These are phyloP conservation scores for Tetramorium parvispinum DNA, from an alignment of 1,140 invertebrate genomes.

Conservation along the genomic window DNA sequence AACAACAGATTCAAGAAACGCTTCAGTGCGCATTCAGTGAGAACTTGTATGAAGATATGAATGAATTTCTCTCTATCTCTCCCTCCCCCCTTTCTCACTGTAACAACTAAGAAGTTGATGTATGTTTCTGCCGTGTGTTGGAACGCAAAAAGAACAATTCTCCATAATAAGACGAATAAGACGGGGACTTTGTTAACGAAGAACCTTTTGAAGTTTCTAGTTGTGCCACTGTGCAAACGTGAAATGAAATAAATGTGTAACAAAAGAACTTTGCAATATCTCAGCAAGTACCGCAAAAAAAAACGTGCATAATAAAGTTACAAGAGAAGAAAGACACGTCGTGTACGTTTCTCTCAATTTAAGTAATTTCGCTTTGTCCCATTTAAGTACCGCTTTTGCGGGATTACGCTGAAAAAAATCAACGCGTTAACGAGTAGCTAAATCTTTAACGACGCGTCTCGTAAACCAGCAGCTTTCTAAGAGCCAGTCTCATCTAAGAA, in stretches of 20 bases:
- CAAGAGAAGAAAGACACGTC: not conserved
- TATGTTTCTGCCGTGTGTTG: conserved; percentile 5
- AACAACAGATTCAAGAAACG: conserved; percentile 35
- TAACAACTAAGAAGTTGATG: conserved; percentile 36
- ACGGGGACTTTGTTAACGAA: conserved; percentile 3
- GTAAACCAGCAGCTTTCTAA: not conserved
- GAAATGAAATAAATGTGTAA: conserved; percentile 25
- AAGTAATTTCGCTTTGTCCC: conserved; percentile 21
- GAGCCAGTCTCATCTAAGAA: not conserved
- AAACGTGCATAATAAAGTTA: not conserved
- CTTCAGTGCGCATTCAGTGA: conserved; percentile 32
- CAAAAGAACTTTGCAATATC: conserved; percentile 4
- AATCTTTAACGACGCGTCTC: conserved; percentile 5
- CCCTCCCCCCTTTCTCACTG: not conserved
- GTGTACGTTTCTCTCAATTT: not conserved
- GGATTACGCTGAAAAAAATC: not conserved
- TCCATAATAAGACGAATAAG: conserved; percentile 11
- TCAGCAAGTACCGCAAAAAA: not conserved
- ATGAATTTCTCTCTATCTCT: conserved; percentile 10
- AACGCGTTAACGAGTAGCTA: conserved; percentile 1
- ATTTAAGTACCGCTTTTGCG: not conserved
- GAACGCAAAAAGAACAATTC: conserved; percentile 14
- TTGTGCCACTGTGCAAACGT: not conserved
- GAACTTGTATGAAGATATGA: conserved; percentile 42
- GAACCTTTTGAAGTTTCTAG: conserved; percentile 21